phyloP scores from a whole-genome alignment of 2,888 invertebrate species.

The Agrochola lychnidis region DNA sequence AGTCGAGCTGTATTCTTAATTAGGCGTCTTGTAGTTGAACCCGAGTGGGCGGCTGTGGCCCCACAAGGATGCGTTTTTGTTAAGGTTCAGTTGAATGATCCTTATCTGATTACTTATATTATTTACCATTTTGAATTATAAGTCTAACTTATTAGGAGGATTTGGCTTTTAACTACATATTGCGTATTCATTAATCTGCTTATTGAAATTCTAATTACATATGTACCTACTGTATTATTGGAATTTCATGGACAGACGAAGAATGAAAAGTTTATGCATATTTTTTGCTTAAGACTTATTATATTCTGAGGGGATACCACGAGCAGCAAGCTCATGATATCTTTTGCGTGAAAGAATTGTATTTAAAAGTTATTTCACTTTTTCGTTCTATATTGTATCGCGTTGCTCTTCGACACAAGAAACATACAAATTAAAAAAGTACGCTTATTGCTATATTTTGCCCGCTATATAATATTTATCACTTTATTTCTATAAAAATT shows the following conservation, averaged over 20 bases:
- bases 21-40: slow-evolving; percentile 70
- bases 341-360: background rate
- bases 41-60: slow-evolving; percentile 77
- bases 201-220: too few relatives aligned
- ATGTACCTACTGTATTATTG: background rate
- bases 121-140: background rate
- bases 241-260: background rate
- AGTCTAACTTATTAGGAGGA: background rate
- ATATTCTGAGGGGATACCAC: background rate
- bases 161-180: background rate
- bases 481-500: background rate
- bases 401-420: too few relatives aligned
- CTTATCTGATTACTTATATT: slow-evolving; percentile 3
- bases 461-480: too few relatives aligned
- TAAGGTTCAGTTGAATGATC: slow-evolving; percentile 45
- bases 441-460: too few relatives aligned
- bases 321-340: background rate
- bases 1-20: slow-evolving; percentile 66
- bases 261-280: background rate
- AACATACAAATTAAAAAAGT: background rate
- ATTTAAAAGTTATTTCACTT: background rate
- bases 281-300: background rate
- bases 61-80: slow-evolving; percentile 74
- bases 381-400: background rate
- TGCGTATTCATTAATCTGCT: background rate